A percentile compares a stretch with the other conserved stretches of the same genome.
Conservation (phyloP, 2,113 vertebrate species). For the Plectropomus leopardus region DNA sequence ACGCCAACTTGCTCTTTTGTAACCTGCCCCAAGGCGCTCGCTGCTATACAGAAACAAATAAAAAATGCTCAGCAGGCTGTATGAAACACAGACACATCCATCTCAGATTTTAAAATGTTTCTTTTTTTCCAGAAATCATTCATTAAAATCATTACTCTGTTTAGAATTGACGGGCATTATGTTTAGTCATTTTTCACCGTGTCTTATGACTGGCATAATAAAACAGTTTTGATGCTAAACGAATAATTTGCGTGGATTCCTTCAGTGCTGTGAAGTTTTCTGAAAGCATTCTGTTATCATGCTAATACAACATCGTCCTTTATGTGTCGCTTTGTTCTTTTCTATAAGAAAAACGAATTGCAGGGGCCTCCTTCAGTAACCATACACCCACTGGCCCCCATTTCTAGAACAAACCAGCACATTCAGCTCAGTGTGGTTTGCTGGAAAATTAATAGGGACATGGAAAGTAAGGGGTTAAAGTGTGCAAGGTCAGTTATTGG, state of each 20-base stretch:
- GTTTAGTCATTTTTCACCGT: neutral
- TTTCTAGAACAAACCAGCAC: constrained; percentile 35
- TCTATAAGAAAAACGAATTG: constrained; percentile 60
- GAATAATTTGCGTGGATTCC: constrained; percentile 18
- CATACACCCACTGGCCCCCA: constrained; percentile 46
- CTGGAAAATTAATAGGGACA: constrained; percentile 57
- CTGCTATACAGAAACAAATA: constrained; percentile 73
- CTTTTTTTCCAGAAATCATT: constrained; percentile 27
- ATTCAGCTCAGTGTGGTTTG: constrained; percentile 39
- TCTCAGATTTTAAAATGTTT: constrained; percentile 38
- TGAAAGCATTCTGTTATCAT: constrained; percentile 68
- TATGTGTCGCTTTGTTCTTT: constrained; percentile 71
- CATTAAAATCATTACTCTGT: constrained; percentile 15
- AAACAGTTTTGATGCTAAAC: constrained; percentile 16
- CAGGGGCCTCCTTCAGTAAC: constrained; percentile 51
- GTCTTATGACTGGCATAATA: neutral
- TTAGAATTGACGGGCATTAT: neutral
- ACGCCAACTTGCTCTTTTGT: constrained; percentile 81
- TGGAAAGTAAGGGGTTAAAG: constrained; percentile 34
- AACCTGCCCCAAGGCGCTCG: constrained; percentile 78
- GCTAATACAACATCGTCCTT: constrained; percentile 67
- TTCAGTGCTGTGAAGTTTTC: constrained; percentile 41
- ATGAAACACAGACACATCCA: constrained; percentile 58
- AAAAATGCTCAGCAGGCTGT: constrained; percentile 59
- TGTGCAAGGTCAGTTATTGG: constrained; percentile 21